phyloP scores from a whole-genome alignment of 2,113 vertebrate genomes.

The Motacilla alba region DNA sequence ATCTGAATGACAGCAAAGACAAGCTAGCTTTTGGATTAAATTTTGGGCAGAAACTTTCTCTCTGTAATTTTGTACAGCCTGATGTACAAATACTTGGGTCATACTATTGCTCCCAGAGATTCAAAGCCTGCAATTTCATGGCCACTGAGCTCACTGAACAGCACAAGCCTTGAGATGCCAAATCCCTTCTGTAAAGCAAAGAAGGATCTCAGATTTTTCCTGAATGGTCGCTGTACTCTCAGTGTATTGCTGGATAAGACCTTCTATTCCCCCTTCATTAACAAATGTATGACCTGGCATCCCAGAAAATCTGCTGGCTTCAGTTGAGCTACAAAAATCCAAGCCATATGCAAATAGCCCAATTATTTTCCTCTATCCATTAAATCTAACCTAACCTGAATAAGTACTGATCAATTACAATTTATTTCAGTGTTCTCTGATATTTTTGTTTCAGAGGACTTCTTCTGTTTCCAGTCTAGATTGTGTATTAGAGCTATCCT shows the following conservation, averaged over 20 bases:
- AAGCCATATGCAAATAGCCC: not conserved
- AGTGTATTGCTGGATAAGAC: not conserved
- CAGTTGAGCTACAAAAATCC: not conserved
- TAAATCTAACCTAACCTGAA: not conserved
- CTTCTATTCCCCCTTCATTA: not conserved
- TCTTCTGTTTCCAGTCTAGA: not conserved
- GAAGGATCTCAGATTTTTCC: not conserved
- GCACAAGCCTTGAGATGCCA: not conserved
- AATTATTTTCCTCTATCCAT: not conserved
- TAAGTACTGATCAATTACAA: not conserved
- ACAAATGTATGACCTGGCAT: rapidly evolving
- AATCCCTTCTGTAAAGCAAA: not conserved
- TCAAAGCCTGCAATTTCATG: not conserved
- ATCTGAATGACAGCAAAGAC: not conserved
- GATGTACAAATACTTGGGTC: not conserved
- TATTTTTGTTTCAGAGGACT: not conserved
- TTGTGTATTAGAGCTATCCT: not conserved
- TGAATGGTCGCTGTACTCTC: not conserved
- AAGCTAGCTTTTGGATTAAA: not conserved
- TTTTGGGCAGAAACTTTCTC: not conserved
- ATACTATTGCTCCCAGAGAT: not conserved
- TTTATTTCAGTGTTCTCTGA: not conserved
- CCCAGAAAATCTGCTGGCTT: not conserved
- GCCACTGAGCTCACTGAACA: not conserved
- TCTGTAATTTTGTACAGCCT: not conserved